A percentile compares a stretch with the other conserved stretches of the same genome.
These are phyloP conservation scores for Aegotheles bennettii DNA, from an alignment of 2,113 vertebrate species.

Conservation along the genomic window DNA sequence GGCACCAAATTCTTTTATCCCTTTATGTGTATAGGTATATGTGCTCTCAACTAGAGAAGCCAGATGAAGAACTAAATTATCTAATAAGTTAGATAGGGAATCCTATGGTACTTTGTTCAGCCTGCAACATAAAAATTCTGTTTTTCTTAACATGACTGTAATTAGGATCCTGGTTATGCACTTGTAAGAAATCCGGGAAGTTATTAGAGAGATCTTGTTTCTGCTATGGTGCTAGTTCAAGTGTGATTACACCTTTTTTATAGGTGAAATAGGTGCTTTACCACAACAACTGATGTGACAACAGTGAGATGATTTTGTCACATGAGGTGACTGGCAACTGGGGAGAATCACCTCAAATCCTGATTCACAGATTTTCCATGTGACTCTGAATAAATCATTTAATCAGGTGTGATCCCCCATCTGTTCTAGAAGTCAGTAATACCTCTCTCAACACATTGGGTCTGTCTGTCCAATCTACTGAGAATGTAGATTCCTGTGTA, in stretches of 20 bases:
- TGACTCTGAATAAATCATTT: background rate
- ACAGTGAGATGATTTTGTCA: background rate
- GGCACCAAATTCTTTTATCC: background rate
- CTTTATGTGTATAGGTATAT: background rate
- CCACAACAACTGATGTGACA: background rate
- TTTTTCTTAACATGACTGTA: background rate
- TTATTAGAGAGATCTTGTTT: background rate
- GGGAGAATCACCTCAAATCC: background rate
- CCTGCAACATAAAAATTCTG: background rate
- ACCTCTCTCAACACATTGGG: background rate
- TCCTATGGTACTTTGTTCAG: background rate
- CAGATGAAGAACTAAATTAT: background rate
- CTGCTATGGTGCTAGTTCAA: background rate
- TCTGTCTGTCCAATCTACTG: background rate
- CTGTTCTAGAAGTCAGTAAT: background rate
- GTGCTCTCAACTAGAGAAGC: background rate
- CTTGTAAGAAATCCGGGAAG: background rate
- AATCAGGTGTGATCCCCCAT: fast-evolving
- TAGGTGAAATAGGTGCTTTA: background rate
- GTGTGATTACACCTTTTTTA: background rate
- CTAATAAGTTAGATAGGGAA: background rate
- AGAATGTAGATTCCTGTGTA: background rate
- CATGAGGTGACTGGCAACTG: background rate
- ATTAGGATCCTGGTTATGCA: background rate
- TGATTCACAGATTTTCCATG: background rate